phyloP scores from a whole-genome alignment of 2,888 invertebrate species.

The Sthenelais limicola region DNA sequence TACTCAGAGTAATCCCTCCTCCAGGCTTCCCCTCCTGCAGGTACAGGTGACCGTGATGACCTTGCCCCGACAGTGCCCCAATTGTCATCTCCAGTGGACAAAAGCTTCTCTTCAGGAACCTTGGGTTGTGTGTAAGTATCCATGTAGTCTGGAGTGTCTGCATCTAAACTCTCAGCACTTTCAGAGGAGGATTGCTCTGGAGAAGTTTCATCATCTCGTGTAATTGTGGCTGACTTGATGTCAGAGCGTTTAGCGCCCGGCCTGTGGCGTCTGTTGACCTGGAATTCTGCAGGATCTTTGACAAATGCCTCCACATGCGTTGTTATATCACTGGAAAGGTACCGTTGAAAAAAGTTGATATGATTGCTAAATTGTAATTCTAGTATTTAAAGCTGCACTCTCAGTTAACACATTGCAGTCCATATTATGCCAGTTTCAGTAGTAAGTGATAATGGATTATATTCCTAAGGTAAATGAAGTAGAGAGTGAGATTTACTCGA shows the following conservation, averaged over 20 bases:
- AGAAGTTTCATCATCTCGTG: slow-evolving; percentile 4
- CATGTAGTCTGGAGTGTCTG: slow-evolving; percentile 6
- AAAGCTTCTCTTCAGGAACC: slow-evolving; percentile 33
- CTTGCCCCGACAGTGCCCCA: slow-evolving; percentile 1
- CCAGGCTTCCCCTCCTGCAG: slow-evolving; percentile 30
- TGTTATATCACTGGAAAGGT: slow-evolving; percentile 1
- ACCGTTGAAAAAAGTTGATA: too few relatives aligned
- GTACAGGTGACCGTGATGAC: slow-evolving; percentile 14
- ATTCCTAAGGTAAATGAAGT: too few relatives aligned
- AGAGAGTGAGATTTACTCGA: too few relatives aligned
- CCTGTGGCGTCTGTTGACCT: slow-evolving; percentile 16
- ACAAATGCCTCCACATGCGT: not conserved
- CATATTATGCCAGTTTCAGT: too few relatives aligned
- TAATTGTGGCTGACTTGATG: not conserved
- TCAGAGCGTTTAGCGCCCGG: slow-evolving; percentile 28
- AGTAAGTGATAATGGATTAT: too few relatives aligned
- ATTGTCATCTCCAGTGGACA: slow-evolving; percentile 24
- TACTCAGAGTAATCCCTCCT: too few relatives aligned
- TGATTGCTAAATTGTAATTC: too few relatives aligned
- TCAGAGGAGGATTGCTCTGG: slow-evolving; percentile 18
- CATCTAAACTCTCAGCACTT: slow-evolving; percentile 10
- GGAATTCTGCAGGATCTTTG: slow-evolving; percentile 25
- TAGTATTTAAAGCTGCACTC: too few relatives aligned
- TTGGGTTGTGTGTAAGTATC: not conserved
- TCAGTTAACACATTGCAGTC: too few relatives aligned